Base-by-base conservation (phyloP, 1,140 invertebrate species). In the Zaprionus inermis region DNA sequence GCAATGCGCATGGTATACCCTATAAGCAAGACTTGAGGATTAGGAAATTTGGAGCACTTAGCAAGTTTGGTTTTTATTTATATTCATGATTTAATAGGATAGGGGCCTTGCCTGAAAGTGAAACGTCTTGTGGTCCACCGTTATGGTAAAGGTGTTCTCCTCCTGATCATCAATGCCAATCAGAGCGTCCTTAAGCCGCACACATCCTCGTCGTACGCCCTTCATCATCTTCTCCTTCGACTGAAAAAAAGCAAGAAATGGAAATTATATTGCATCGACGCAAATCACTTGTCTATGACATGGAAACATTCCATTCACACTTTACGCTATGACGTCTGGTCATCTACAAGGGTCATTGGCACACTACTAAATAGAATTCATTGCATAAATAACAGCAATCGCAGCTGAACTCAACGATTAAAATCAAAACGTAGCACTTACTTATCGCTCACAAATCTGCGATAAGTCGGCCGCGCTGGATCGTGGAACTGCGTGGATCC, bases 151-250 rank as follows among this genome's bases (percentile, higher is more conserved):
- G 9, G 98, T 99, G 79, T 98, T 98, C 92, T 99, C 98, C 93
- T 99, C 99, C 93, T 99, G 98, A 93, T 99, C 98, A 92, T 99
- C 98, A 83, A 99, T 99, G 22, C 99, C 99, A 90, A 99, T 98
- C 20, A 99, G 96, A 5, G 99, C 98, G 64, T 98, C 98, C 93
- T 97, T 96, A 10, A 98, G 93, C 16, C 97, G 93, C 5, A 99
- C 98, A 93, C 98, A 99, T 30, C 99, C 99, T 73, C 99, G 94
- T 70, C 98, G 94, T 28, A 98, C 97, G 6, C 98, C 98, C 76
- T 98, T 95, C 92, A 98, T 97, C 98, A 99, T 99, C 93, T 99
- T 99, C 90, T 99, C 99, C 93, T 98, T 98, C 32, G 98, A 98
- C 97, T 99, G 94, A 96, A 95, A 70, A 41, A 58, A 3, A 72